Evolutionary conservation across 2,113 vertebrate species (phyloP).

Genomic region (Manacus vitellinus): DNA sequence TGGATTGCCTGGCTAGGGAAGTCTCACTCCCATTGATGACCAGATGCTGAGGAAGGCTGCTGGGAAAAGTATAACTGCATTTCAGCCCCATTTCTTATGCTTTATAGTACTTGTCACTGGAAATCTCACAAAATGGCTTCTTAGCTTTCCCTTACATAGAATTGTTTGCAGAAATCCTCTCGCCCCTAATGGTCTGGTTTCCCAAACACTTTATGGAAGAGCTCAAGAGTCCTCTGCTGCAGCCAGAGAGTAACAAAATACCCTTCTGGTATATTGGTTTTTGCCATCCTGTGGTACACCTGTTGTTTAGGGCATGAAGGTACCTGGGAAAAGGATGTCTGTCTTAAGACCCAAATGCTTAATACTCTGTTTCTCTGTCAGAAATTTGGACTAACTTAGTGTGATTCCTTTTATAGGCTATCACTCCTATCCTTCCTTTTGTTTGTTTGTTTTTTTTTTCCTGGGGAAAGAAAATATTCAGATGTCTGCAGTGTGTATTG

Average conservation of each 20-base stretch:
- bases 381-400: neutral
- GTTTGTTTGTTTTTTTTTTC: neutral
- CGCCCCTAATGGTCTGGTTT: slow-evolving; percentile 26
- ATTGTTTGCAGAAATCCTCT: neutral
- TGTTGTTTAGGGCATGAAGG: neutral
- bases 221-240: neutral
- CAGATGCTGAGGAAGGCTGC: neutral
- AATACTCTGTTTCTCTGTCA: slow-evolving; percentile 20
- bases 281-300: neutral
- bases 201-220: slow-evolving; percentile 9
- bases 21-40: neutral
- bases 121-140: neutral
- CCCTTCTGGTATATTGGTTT: neutral
- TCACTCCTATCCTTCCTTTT: neutral
- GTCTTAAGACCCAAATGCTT: slow-evolving; percentile 3
- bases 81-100: neutral
- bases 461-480: neutral
- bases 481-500: slow-evolving; percentile 5
- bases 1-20: neutral
- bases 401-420: neutral
- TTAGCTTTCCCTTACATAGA: neutral
- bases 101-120: neutral
- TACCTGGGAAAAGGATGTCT: neutral
- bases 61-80: neutral
- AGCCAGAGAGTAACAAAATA: slow-evolving; percentile 24